Base-by-base conservation (phyloP, 2,888 invertebrate species). In the Ditula angustiorana region DNA sequence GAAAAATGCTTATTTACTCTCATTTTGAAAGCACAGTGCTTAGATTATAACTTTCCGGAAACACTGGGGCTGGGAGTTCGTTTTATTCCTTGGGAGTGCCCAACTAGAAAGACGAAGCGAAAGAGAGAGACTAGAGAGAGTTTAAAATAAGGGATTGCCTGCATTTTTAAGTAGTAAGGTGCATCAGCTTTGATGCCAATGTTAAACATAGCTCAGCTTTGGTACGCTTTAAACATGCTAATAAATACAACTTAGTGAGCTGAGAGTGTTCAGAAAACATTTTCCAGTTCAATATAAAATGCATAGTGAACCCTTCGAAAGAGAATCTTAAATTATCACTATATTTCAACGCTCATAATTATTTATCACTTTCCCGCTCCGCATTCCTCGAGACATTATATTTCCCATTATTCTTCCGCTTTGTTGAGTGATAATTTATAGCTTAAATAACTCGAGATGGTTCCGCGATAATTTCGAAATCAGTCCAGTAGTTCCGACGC, bases 381-480 rank as follows among this genome's bases (percentile, higher is more conserved):
- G 44, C 33, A 41, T 58, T 61, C 50, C 59, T 52, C 46, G 53
- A 28, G 59, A 64, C 64, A 59, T 64, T 64, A 59, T 64, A 64
- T 59, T 64, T 53, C 64, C 46, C 64, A 64, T 64, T 64, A 64
- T 64, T 64, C 64, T 59, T 64, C 58, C 46, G 63, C 58, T 64
- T 64, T 64, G 64, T 64, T 59, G 64, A 59, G 64, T 53, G 59
- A 46, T 59, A 64, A 64, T 59, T 64, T 64, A 64, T 64, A 33
- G 64, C 58, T 13, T 59, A 64, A 64, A 64, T 64, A 64, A 64
- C 64, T 59, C 53, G 64, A 53, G 58, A 64, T 59, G 64, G 35
- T 64, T 62, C 58, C n/a, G 58, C 52, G 64, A 64, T 64, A 59
- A 64, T 64, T 64, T 64, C 64, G 58, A 64, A 64, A 64, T 64